phyloP scores from a whole-genome alignment of 2,797 vertebrate genomes.

The Emydoidea blandingii region DNA sequence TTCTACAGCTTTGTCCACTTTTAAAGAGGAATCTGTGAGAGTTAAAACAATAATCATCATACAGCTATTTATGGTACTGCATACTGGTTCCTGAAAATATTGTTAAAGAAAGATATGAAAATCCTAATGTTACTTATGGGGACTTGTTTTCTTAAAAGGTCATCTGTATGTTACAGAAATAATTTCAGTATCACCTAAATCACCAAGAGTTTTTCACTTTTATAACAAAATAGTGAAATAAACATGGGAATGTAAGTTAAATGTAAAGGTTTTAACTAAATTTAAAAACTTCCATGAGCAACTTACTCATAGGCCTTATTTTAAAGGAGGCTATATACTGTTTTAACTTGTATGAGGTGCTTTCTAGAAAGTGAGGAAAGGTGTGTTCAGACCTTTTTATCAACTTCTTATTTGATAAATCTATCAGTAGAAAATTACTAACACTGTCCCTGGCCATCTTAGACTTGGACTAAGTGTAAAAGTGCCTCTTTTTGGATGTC shows the following conservation, averaged over 20 bases:
- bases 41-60: neutral
- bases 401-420: neutral
- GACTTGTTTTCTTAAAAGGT: neutral
- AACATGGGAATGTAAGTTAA: neutral
- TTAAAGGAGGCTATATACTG: neutral
- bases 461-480: neutral
- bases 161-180: neutral
- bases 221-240: fast-evolving
- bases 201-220: neutral
- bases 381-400: neutral
- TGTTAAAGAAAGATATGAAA: neutral
- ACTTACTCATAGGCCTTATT: neutral
- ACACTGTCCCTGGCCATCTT: neutral
- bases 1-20: neutral
- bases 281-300: neutral
- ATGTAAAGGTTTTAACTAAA: neutral
- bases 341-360: neutral
- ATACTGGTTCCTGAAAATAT: neutral
- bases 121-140: neutral
- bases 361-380: neutral
- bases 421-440: neutral
- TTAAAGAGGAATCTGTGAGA: neutral
- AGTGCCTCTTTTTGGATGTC: neutral
- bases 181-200: neutral
- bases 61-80: neutral